Percentiles rank a stretch among this genome's conserved stretches.
Conservation (phyloP, 1,140 invertebrate species). For the Lepidostoma basale region DNA sequence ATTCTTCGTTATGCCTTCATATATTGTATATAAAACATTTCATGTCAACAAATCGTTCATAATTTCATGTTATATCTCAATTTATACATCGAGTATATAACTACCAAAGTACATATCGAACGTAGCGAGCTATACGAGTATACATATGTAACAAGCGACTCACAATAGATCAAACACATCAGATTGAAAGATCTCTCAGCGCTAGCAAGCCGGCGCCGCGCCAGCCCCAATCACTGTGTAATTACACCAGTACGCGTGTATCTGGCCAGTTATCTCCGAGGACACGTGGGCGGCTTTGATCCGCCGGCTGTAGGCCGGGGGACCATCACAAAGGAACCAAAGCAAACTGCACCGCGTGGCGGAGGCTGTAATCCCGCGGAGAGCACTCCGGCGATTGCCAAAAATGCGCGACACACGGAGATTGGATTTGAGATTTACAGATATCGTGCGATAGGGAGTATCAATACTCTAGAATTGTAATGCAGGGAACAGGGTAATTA, state of each 20-base stretch:
- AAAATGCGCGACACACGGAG: conserved; percentile 9
- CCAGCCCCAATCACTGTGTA: neutral
- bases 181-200: neutral
- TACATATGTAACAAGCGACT: too few relatives aligned
- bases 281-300: conserved; percentile 32
- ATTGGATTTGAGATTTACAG: neutral
- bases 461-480: too few relatives aligned
- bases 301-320: neutral
- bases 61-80: too few relatives aligned
- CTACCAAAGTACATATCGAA: too few relatives aligned
- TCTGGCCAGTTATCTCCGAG: conserved; percentile 25
- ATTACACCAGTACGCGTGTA: conserved; percentile 2
- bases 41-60: too few relatives aligned
- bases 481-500: too few relatives aligned
- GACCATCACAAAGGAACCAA: conserved; percentile 8
- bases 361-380: conserved; percentile 5
- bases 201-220: neutral
- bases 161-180: neutral
- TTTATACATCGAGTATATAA: too few relatives aligned
- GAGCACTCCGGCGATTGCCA: conserved; percentile 1
- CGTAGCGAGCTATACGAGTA: too few relatives aligned
- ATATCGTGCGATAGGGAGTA: neutral
- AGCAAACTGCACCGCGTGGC: conserved; percentile 20
- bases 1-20: too few relatives aligned
- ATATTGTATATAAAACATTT: too few relatives aligned